phyloP scores from a whole-genome alignment of 2,888 invertebrate species.

The Cremastinae sp. region DNA sequence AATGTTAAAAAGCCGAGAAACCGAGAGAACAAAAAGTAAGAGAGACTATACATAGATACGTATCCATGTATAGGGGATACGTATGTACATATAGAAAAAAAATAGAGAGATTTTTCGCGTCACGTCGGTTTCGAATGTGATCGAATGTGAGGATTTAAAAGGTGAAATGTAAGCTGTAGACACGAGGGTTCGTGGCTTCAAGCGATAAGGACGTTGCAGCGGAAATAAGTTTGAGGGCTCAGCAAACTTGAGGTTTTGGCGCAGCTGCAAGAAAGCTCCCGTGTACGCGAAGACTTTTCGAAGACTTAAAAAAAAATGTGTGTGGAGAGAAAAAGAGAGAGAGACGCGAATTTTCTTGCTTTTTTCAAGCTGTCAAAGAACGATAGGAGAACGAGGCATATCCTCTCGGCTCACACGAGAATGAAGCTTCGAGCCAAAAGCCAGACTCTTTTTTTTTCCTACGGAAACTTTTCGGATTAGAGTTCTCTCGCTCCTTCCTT shows the following conservation, averaged over 20 bases:
- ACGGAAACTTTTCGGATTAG: conserved; percentile 63
- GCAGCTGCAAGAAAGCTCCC: conserved; percentile 33
- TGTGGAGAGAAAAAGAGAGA: conserved; percentile 9
- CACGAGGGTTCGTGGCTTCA: conserved; percentile 5
- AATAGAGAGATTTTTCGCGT: too few relatives aligned
- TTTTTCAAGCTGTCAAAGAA: conserved; percentile 47
- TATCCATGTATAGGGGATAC: too few relatives aligned
- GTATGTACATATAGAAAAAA: too few relatives aligned
- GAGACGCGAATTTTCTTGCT: conserved; percentile 32
- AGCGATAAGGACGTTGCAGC: conserved; percentile 46
- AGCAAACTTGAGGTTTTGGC: conserved; percentile 40
- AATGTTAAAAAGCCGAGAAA: too few relatives aligned
- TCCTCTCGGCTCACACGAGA: conserved; percentile 31
- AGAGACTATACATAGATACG: too few relatives aligned
- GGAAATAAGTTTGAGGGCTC: conserved; percentile 37
- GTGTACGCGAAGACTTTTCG: conserved; percentile 7
- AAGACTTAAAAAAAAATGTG: conserved; percentile 26
- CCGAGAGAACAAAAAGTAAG: too few relatives aligned
- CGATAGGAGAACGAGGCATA: conserved; percentile 40
- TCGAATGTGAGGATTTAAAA: conserved; percentile 3
- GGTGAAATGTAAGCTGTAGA: not conserved
- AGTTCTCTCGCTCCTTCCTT: conserved; percentile 46
- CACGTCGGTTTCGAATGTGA: too few relatives aligned
- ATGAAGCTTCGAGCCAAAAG: conserved; percentile 30
- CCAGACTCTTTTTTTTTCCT: conserved; percentile 29